phyloP scores from a whole-genome alignment of 2,113 vertebrate genomes.

The Opisthocomus hoazin region DNA sequence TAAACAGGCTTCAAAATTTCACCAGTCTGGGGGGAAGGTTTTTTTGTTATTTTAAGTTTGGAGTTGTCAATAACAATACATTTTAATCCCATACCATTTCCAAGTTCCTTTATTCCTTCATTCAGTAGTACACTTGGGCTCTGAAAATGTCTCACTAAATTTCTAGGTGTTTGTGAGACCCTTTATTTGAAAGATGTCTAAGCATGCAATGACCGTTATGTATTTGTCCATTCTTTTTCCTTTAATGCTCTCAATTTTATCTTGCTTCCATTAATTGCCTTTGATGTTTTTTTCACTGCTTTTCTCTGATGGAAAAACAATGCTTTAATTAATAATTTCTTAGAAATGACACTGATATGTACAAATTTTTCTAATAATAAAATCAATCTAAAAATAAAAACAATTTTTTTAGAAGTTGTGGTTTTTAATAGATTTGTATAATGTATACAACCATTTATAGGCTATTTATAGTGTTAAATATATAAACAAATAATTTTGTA shows the following conservation, averaged over 20 bases:
- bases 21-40: not conserved
- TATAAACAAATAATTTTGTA: not conserved
- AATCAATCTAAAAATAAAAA: not conserved
- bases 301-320: not conserved
- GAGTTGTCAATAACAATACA: not conserved
- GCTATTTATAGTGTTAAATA: not conserved
- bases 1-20: not conserved
- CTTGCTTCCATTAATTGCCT: not conserved
- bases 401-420: not conserved
- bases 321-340: not conserved
- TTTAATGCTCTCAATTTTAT: not conserved
- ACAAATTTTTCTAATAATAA: not conserved
- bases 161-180: not conserved
- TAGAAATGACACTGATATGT: not conserved
- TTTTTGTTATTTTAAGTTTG: not conserved
- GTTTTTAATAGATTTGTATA: not conserved
- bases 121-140: not conserved
- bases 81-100: not conserved
- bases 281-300: not conserved
- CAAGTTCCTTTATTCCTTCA: not conserved
- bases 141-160: not conserved
- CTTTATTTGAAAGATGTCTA: not conserved
- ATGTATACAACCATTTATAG: not conserved
- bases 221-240: not conserved
- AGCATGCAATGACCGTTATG: not conserved